Percentiles rank a stretch among this genome's conserved stretches.
These are phyloP conservation scores for Chauna torquata DNA, from an alignment of 2,113 vertebrate genomes.

Conservation along the genomic window DNA sequence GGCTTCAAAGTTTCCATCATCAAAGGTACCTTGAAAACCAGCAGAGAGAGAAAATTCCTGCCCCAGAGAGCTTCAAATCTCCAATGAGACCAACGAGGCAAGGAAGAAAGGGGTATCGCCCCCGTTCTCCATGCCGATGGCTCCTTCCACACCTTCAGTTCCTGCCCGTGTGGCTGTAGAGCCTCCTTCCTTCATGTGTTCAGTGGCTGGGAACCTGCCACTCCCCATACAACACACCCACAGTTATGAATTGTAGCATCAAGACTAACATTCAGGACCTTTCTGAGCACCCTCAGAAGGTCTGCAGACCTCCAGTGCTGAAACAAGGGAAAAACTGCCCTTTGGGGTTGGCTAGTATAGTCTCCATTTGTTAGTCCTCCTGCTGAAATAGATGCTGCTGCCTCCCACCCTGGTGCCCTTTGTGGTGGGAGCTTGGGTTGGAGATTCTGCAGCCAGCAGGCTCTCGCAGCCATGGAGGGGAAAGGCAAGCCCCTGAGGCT, in stretches of 20 bases:
- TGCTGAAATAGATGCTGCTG: neutral
- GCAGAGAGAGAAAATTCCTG: neutral
- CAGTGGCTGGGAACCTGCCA: neutral
- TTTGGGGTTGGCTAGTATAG: neutral
- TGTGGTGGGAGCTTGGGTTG: too few relatives aligned
- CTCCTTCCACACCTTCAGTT: neutral
- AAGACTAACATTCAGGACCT: neutral
- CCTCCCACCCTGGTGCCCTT: neutral
- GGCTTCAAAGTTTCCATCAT: neutral
- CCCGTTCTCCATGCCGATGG: neutral
- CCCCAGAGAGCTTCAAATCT: neutral
- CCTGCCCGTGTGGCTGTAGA: neutral
- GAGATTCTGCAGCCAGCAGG: neutral
- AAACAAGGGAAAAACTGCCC: neutral
- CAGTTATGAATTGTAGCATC: neutral
- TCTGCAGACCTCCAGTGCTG: neutral
- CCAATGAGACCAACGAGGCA: neutral
- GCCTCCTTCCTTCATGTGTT: neutral
- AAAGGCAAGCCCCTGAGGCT: fast-evolving
- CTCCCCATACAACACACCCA: neutral
- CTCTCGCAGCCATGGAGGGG: fast-evolving
- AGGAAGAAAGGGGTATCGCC: neutral
- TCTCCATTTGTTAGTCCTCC: neutral
- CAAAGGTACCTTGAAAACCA: neutral
- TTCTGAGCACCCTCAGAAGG: neutral